Evolutionary conservation across 2,797 vertebrate species (phyloP).

Genomic region (Fratercula arctica): DNA sequence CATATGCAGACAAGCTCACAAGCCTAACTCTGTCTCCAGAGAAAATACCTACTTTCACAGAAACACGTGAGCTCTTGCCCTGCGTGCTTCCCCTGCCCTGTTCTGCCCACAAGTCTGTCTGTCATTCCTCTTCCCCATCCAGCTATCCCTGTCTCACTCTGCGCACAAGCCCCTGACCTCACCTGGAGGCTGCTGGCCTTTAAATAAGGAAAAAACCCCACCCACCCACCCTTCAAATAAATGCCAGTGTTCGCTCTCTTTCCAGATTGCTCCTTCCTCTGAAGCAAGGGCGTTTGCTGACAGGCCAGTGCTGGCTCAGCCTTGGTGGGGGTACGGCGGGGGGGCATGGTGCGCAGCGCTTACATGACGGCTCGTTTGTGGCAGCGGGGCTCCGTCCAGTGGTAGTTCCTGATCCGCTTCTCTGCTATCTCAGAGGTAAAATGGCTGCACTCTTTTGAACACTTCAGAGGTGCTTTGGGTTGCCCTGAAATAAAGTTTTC

Average conservation of each 20-base stretch:
- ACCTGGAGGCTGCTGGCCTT: not conserved
- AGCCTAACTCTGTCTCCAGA: not conserved
- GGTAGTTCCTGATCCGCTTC: not conserved
- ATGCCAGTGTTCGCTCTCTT: rapidly evolving
- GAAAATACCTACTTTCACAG: not conserved
- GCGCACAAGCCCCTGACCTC: not conserved
- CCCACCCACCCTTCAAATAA: not conserved
- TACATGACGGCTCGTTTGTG: not conserved
- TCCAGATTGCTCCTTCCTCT: not conserved
- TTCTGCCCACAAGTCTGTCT: rapidly evolving
- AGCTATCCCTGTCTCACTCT: not conserved
- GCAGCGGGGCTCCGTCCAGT: rapidly evolving
- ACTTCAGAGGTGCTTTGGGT: constrained; percentile 22
- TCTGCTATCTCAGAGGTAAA: rapidly evolving
- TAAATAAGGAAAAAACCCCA: not conserved
- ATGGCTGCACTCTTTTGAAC: rapidly evolving
- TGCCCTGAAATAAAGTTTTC: constrained; percentile 44
- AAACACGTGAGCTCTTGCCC: rapidly evolving
- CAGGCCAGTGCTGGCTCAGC: rapidly evolving
- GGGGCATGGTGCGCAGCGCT: not conserved
- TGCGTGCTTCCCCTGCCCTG: rapidly evolving
- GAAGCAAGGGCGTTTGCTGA: not conserved
- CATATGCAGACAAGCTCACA: not conserved
- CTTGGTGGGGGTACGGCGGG: rapidly evolving
- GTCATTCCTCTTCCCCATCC: not conserved